Evolutionary conservation across 2,113 vertebrate genomes (phyloP).

Genomic region (Argyrosomus japonicus): DNA sequence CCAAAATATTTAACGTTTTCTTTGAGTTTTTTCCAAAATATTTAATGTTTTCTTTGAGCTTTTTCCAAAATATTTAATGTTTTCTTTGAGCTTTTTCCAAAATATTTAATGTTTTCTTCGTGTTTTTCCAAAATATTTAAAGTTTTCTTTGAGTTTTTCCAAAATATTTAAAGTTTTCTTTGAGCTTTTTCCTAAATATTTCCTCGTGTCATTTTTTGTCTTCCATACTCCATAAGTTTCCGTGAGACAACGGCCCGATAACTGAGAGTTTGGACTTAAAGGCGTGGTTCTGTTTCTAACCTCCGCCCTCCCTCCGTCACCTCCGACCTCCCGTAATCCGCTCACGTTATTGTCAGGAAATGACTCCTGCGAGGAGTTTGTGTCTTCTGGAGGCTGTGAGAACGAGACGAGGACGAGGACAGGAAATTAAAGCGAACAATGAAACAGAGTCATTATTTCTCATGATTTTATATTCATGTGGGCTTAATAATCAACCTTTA

Average conservation of each 20-base stretch:
- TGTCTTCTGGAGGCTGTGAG: slow-evolving; percentile 6
- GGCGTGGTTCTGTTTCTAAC: neutral
- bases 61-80: too few species aligned
- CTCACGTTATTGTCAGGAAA: slow-evolving; percentile 50
- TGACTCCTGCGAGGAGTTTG: slow-evolving; percentile 16
- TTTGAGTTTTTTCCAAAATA: too few species aligned
- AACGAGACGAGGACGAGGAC: neutral
- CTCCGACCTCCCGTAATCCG: slow-evolving; percentile 43
- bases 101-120: too few species aligned
- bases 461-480: neutral
- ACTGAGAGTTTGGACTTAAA: neutral
- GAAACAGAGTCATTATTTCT: neutral
- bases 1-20: too few species aligned
- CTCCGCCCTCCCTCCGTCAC: neutral
- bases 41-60: too few species aligned
- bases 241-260: neutral
- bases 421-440: slow-evolving; percentile 11
- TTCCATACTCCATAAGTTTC: too few species aligned
- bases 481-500: neutral
- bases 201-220: too few species aligned
- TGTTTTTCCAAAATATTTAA: too few species aligned
- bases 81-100: too few species aligned
- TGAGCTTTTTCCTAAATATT: too few species aligned
- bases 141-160: too few species aligned
- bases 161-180: too few species aligned